These are phyloP conservation scores for Drosophila sordidula DNA, from an alignment of 2,888 invertebrate species.

Conservation along the genomic window DNA sequence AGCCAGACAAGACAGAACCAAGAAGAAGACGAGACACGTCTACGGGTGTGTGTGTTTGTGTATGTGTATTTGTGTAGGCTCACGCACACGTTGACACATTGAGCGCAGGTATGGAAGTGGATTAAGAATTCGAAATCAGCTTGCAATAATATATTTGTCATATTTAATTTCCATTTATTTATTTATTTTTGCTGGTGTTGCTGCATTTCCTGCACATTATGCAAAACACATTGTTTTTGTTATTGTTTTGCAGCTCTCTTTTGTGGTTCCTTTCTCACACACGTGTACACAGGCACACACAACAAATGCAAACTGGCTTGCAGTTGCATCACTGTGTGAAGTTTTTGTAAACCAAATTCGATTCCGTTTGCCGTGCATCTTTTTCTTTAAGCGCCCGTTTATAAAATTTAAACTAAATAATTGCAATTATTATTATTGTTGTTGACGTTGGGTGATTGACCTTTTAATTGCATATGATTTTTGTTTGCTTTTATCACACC, in stretches of 20 bases:
- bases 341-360: conserved; percentile 36
- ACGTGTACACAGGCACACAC: conserved; percentile 26
- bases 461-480: conserved; percentile 66
- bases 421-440: conserved; percentile 14
- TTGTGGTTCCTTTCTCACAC: conserved; percentile 45
- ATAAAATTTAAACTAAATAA: conserved; percentile 1
- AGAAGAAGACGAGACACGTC: conserved; percentile 39
- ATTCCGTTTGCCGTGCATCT: conserved; percentile 30
- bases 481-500: conserved; percentile 39
- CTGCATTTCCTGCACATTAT: conserved; percentile 32
- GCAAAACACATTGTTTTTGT: conserved; percentile 50
- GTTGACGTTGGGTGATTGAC: conserved; percentile 59
- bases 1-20: conserved; percentile 49
- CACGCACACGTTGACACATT: conserved; percentile 18
- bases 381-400: conserved; percentile 8
- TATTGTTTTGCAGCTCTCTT: conserved; percentile 55
- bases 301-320: conserved; percentile 23
- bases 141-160: conserved; percentile 52
- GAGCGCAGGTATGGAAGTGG: conserved; percentile 43
- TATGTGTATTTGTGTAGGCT: conserved; percentile 22
- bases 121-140: conserved; percentile 60
- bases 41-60: conserved; percentile 11
- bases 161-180: conserved; percentile 28
- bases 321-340: conserved; percentile 57
- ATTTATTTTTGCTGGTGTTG: conserved; percentile 40